phyloP scores from a whole-genome alignment of 1,140 invertebrate species.

The Drosophila lacertosa region DNA sequence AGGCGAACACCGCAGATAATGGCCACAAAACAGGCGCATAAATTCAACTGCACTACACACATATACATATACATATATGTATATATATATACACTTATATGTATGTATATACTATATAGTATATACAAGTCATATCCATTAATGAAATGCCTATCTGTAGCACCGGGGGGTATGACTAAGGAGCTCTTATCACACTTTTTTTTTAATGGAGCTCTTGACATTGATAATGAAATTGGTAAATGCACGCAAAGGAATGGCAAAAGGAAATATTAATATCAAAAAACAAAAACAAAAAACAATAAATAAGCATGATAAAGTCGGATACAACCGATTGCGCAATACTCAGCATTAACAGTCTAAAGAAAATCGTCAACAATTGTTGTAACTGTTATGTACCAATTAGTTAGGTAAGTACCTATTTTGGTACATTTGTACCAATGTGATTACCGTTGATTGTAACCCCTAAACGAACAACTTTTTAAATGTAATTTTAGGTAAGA shows the following conservation, averaged over 20 bases:
- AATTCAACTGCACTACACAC: slow-evolving; percentile 10
- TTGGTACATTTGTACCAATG: no score
- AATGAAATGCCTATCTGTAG: slow-evolving; percentile 39
- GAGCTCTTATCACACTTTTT: slow-evolving; percentile 42
- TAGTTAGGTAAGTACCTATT: no score
- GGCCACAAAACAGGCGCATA: not conserved
- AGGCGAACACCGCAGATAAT: slow-evolving; percentile 20
- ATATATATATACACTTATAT: not conserved
- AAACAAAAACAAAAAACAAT: not conserved
- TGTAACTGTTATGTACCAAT: no score
- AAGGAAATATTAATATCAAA: slow-evolving; percentile 2
- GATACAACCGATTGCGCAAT: no score
- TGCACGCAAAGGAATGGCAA: not conserved
- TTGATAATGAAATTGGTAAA: slow-evolving; percentile 69
- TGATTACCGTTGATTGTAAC: no score
- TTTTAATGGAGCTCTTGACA: slow-evolving; percentile 54
- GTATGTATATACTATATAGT: no score
- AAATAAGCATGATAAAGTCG: no score
- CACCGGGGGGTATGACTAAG: slow-evolving; percentile 23
- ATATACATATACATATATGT: slow-evolving; percentile 2
- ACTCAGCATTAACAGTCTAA: no score
- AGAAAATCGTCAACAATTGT: no score
- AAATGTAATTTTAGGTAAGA: no score
- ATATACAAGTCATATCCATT: slow-evolving; percentile 53
- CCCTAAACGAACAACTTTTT: no score